Evolutionary conservation across 2,797 vertebrate genomes (phyloP).

Genomic region (Chromobotia macracanthus): DNA sequence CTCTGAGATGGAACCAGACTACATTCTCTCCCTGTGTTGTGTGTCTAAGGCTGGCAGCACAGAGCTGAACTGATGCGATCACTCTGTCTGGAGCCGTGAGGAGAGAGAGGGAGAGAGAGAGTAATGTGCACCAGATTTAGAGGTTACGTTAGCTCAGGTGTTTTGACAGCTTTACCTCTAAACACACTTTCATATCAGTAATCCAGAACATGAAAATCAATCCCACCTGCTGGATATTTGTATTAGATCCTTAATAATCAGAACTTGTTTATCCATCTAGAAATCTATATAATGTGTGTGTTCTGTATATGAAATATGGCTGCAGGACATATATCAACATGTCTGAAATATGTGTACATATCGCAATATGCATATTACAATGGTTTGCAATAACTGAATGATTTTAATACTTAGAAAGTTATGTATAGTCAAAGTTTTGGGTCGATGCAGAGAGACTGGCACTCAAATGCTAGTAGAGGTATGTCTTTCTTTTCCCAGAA

Average conservation of each 20-base stretch:
- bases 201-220: not conserved
- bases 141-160: not conserved
- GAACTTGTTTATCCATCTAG: too few species aligned
- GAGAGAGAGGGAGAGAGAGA: not conserved
- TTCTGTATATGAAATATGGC: too few species aligned
- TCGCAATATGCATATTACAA: too few species aligned
- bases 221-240: not conserved
- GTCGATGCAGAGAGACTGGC: too few species aligned
- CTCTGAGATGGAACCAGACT: not conserved
- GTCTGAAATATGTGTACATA: too few species aligned
- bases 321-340: too few species aligned
- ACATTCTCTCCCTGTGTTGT: constrained; percentile 2
- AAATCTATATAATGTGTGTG: too few species aligned
- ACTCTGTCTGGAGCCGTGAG: constrained; percentile 30
- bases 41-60: constrained; percentile 6
- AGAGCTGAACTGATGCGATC: constrained; percentile 4
- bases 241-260: not conserved
- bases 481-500: too few species aligned
- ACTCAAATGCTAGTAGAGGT: too few species aligned
- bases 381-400: too few species aligned
- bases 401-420: too few species aligned
- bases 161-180: not conserved
- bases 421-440: too few species aligned
- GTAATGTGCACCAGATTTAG: constrained; percentile 13
- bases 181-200: not conserved